phyloP scores from a whole-genome alignment of 2,888 invertebrate genomes.

The Drosophila melanosoma region DNA sequence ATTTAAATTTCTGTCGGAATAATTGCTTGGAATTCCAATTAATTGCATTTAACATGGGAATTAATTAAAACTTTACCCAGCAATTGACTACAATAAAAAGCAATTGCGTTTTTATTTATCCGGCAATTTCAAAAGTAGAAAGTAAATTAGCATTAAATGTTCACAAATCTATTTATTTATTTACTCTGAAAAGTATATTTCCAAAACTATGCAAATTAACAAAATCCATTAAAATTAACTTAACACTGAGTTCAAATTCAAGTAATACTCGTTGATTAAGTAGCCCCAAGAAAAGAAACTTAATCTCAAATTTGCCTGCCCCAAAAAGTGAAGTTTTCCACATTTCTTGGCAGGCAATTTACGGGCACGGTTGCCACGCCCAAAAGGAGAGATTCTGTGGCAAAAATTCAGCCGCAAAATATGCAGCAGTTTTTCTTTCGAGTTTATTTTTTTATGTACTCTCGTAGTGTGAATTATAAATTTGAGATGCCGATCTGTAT shows the following conservation, averaged over 20 bases:
- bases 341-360: slow-evolving; percentile 41
- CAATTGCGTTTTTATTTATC: neutral
- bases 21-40: neutral
- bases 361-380: slow-evolving; percentile 25
- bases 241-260: neutral
- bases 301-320: neutral
- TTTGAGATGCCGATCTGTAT: neutral
- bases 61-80: slow-evolving; percentile 1
- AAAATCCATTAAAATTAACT: neutral
- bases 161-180: neutral
- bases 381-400: neutral
- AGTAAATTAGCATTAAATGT: neutral
- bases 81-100: neutral
- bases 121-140: neutral
- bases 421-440: slow-evolving; percentile 46
- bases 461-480: neutral
- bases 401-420: slow-evolving; percentile 33
- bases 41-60: neutral
- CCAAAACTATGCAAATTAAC: neutral
- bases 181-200: neutral
- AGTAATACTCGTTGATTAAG: slow-evolving; percentile 6
- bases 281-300: slow-evolving; percentile 12
- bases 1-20: neutral
- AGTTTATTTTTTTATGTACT: neutral
- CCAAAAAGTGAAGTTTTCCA: slow-evolving; percentile 30